Evolutionary conservation across 2,113 vertebrate genomes (phyloP), one percentile per base, ranked within the genome.

Genomic region (Rhinoptilus africanus): DNA sequence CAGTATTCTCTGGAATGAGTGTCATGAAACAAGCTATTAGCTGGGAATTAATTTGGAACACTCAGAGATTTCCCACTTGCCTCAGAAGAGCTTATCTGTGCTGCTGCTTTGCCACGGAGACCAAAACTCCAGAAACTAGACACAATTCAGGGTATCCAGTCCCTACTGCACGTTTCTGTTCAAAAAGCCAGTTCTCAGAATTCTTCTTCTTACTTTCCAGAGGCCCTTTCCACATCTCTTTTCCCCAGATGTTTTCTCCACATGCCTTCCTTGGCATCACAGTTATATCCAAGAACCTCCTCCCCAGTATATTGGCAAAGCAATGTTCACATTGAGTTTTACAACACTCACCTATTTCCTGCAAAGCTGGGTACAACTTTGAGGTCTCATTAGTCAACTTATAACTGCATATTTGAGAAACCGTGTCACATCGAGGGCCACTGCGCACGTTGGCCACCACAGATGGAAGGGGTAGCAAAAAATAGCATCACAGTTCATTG

Each of bases 351-450:
- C 3, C 48, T 72, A 20, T 71, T 92, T 79, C 24, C 60, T 66
- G 34, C 35, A 77, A 56, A 88, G 34, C 26, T 88, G 39, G 18
- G 10, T 53, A 35, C 60, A 75, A 11, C 41, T 67, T 24, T 35
- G 30, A 73, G 39, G 26, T 86, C 53, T 76, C 39, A 15, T 19
- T 3, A 75, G 30, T 23, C 47, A 72, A 6, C 22, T 60, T 72
- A 39, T 22, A 85, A 24, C 7, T 12, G 4, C 5, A 4, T 12
- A 16, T 39, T 45, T 2, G 1, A 80, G 43, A 59, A 83, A 83
- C 8, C 10, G 4, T 8, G 14, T 23, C 15, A 0, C 13, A 16
- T 16, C 3, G 1, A 64, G 45, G 17, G 39, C 17, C 53, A 27
- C n/a, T 39, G 16, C 9, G 9, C 32, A 30, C 0, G 0, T 35